phyloP scores from a whole-genome alignment of 2,888 invertebrate genomes.

The Leucophenga montana region DNA sequence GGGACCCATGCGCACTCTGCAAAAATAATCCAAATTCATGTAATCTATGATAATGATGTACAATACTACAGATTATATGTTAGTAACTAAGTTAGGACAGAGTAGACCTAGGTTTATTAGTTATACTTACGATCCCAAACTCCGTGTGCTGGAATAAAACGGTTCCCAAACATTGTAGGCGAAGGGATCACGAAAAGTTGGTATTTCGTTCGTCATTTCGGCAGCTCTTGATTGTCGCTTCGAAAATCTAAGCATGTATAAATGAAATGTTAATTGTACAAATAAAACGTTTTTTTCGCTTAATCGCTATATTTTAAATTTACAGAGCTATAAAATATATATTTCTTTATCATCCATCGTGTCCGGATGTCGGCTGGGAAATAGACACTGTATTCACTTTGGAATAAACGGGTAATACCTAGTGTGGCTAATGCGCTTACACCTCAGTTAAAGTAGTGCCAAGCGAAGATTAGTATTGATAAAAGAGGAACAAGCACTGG shows the following conservation, averaged over 20 bases:
- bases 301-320: no score
- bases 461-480: no score
- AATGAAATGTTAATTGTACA: neutral
- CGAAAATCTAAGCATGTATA: conserved; percentile 76
- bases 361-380: no score
- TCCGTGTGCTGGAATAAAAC: conserved; percentile 75
- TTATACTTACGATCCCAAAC: conserved; percentile 76
- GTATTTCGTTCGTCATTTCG: conserved; percentile 90
- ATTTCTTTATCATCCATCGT: no score
- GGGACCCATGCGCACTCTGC: conserved; percentile 72
- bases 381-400: no score
- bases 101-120: neutral
- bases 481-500: no score
- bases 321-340: no score
- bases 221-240: conserved; percentile 90
- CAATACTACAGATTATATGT: no score
- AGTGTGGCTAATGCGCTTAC: no score
- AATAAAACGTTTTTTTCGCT: no score
- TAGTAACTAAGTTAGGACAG: neutral
- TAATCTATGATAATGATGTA: neutral
- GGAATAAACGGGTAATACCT: no score
- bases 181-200: conserved; percentile 86
- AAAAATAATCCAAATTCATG: neutral
- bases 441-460: no score
- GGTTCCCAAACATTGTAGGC: conserved; percentile 88